Percentiles rank a stretch among this genome's conserved stretches.
These are phyloP conservation scores for Zophobas atratus DNA, from an alignment of 1,140 invertebrate species.

Conservation along the genomic window DNA sequence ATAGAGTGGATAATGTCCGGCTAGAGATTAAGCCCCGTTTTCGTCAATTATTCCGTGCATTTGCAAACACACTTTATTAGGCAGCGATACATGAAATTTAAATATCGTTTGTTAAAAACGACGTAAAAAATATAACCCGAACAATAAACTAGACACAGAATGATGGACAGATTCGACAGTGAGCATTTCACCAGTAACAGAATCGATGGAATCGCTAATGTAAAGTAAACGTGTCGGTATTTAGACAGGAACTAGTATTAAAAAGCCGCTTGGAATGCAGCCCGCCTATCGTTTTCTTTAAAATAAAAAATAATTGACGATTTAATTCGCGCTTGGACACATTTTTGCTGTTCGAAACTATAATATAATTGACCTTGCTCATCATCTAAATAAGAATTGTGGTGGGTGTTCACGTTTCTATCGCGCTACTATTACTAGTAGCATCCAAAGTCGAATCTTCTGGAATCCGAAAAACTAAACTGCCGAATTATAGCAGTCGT, in stretches of 20 bases:
- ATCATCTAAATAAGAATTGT: not conserved
- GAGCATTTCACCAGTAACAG: slow-evolving; percentile 5
- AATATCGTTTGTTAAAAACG: too few species aligned
- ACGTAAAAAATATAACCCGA: too few species aligned
- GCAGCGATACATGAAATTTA: too few species aligned
- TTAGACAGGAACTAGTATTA: slow-evolving; percentile 46
- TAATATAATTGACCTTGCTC: slow-evolving; percentile 22
- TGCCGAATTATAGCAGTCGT: not conserved
- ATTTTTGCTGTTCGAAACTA: not conserved
- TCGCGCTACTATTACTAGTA: not conserved
- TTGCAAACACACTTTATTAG: too few species aligned
- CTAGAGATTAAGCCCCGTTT: too few species aligned
- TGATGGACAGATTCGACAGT: not conserved
- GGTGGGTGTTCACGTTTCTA: slow-evolving; percentile 1
- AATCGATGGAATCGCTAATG: slow-evolving; percentile 21
- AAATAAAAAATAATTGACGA: slow-evolving; percentile 19
- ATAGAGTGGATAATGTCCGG: too few species aligned
- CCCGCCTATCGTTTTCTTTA: slow-evolving; percentile 16
- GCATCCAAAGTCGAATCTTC: slow-evolving; percentile 33
- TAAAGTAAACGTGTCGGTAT: slow-evolving; percentile 35
- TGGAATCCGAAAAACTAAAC: too few species aligned
- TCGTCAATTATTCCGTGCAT: too few species aligned
- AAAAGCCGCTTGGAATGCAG: slow-evolving; percentile 25
- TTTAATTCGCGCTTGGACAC: not conserved
- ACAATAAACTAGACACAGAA: not conserved